Conservation (phyloP, 2,888 invertebrate genomes). For the Entomobrya proxima region DNA sequence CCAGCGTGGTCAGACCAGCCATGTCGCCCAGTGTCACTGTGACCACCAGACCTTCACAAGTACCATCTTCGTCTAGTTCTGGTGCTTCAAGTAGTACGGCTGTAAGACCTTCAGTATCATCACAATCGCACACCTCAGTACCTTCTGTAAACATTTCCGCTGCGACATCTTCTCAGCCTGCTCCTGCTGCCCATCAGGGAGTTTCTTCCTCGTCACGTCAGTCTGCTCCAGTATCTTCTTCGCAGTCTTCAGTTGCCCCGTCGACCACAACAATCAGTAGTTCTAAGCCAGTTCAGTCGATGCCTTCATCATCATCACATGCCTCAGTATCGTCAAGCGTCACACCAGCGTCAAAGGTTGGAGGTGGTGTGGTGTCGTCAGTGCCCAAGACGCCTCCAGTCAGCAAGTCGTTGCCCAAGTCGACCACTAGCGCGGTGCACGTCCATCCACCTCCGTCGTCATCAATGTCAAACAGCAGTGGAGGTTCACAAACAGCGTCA, state of each 20-base stretch:
- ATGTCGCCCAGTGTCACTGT: conserved; percentile 61
- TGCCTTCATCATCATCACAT: conserved; percentile 76
- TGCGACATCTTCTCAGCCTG: too few relatives aligned
- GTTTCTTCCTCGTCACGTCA: conserved; percentile 46
- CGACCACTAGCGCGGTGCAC: conserved; percentile 74
- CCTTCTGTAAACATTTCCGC: conserved; percentile 54
- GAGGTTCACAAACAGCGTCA: conserved; percentile 76
- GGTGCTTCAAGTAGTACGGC: conserved; percentile 27
- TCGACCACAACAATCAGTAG: conserved; percentile 63
- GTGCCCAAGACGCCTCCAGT: conserved; percentile 75
- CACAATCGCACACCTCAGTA: conserved; percentile 60
- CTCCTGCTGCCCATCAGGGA: too few relatives aligned
- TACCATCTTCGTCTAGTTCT: background rate
- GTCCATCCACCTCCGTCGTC: conserved; percentile 76
- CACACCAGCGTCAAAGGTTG: conserved; percentile 66
- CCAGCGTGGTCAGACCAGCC: conserved; percentile 48
- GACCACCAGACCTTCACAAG: conserved; percentile 42
- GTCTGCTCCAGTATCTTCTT: conserved; percentile 33
- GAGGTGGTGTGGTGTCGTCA: too few relatives aligned
- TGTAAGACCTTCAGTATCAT: conserved; percentile 60
- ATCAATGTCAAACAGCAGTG: conserved; percentile 76
- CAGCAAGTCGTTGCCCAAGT: conserved; percentile 76
- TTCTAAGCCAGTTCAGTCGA: conserved; percentile 75
- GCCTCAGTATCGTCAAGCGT: conserved; percentile 67
- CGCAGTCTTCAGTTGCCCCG: conserved; percentile 52